phyloP scores from a whole-genome alignment of 2,888 invertebrate genomes.

The Xanthia togata region DNA sequence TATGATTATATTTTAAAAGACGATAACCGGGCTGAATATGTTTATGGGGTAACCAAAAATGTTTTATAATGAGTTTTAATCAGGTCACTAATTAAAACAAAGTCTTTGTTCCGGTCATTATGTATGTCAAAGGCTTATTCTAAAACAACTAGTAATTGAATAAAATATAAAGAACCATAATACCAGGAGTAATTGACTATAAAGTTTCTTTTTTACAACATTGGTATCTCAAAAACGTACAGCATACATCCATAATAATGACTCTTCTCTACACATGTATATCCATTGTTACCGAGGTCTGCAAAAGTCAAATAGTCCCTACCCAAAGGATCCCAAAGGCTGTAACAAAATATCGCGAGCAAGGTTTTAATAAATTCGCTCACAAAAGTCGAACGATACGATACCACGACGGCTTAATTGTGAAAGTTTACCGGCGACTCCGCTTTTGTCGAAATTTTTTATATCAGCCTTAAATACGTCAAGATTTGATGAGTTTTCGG shows the following conservation, averaged over 20 bases:
- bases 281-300: slow-evolving; percentile 18
- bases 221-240: background rate
- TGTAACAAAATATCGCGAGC: slow-evolving; percentile 70
- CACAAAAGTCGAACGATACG: slow-evolving; percentile 64
- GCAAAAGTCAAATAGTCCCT: slow-evolving; percentile 53
- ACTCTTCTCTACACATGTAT: background rate
- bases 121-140: slow-evolving; percentile 11
- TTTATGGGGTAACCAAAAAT: background rate
- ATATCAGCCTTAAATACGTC: slow-evolving; percentile 69
- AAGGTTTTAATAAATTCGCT: slow-evolving; percentile 76
- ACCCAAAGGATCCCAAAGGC: slow-evolving; percentile 50
- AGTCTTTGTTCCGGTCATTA: background rate
- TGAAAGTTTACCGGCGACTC: slow-evolving; percentile 74
- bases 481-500: slow-evolving; percentile 69
- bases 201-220: background rate
- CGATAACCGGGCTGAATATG: slow-evolving; percentile 22
- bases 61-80: background rate
- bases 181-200: background rate
- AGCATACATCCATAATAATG: background rate
- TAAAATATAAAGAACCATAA: background rate
- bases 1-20: slow-evolving; percentile 40
- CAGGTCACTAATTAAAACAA: background rate
- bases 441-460: slow-evolving; percentile 71
- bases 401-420: slow-evolving; percentile 74
- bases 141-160: background rate